phyloP scores from a whole-genome alignment of 2,888 invertebrate genomes.

The Plutella xylostella region DNA sequence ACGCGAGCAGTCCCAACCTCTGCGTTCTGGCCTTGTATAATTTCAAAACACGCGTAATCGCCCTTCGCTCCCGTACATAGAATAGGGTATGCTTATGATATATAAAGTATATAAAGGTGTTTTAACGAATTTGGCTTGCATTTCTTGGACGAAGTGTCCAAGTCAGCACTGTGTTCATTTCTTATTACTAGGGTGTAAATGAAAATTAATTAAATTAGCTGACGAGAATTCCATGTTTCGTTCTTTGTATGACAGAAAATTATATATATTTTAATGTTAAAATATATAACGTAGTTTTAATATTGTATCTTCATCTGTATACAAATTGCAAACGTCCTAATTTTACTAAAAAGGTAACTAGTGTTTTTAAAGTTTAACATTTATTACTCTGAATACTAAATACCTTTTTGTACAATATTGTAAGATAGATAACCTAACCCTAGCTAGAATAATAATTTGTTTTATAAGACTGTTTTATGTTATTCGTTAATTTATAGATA shows the following conservation, averaged over 20 bases:
- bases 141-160: conserved; percentile 44
- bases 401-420: conserved; percentile 34
- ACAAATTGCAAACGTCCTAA: neutral
- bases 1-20: no score
- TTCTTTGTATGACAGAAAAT: neutral
- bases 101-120: no score
- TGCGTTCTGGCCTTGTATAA: no score
- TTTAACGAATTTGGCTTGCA: conserved; percentile 38
- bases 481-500: conserved; percentile 22
- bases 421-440: conserved; percentile 37
- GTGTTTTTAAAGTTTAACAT: conserved; percentile 29
- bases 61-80: no score
- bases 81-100: no score
- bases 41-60: no score
- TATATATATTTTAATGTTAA: neutral
- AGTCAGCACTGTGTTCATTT: conserved; percentile 58
- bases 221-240: neutral
- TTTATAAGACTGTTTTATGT: conserved; percentile 58
- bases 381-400: conserved; percentile 14
- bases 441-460: conserved; percentile 34
- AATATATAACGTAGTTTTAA: conserved; percentile 2
- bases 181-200: conserved; percentile 30
- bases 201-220: conserved; percentile 8
- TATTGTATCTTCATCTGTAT: conserved; percentile 1
- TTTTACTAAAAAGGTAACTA: conserved; percentile 17